Conservation (phyloP, 2,113 vertebrate species). For the Colossoma macropomum region DNA sequence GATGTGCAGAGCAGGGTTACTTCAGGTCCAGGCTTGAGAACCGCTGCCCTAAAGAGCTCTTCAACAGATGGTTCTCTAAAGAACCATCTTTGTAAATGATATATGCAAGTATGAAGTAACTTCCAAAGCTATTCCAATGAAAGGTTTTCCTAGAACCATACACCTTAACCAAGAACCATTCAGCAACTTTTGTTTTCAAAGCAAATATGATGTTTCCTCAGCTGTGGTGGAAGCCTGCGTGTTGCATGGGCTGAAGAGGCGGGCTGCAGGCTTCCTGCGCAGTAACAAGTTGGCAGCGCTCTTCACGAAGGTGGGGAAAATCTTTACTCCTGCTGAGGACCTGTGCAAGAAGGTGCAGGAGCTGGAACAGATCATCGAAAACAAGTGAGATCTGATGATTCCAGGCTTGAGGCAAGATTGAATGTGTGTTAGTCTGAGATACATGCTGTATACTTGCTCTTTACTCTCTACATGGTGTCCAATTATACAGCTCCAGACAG, state of each 20-base stretch:
- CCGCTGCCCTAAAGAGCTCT: too few species aligned
- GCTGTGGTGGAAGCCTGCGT: constrained; percentile 89
- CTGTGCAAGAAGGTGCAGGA: constrained; percentile 94
- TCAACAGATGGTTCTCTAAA: too few species aligned
- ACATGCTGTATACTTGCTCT: neutral
- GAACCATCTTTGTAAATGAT: too few species aligned
- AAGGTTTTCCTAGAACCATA: too few species aligned
- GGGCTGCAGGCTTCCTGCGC: constrained; percentile 93
- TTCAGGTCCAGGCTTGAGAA: too few species aligned
- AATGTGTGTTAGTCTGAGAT: neutral
- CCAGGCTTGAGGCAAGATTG: neutral
- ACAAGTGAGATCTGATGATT: constrained; percentile 75
- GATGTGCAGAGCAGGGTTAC: too few species aligned
- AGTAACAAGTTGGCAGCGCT: constrained; percentile 96
- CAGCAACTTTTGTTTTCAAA: constrained; percentile 35
- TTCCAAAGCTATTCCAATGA: too few species aligned
- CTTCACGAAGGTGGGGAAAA: constrained; percentile 95
- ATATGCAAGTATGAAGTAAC: too few species aligned
- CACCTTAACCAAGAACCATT: too few species aligned
- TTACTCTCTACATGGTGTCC: neutral
- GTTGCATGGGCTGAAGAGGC: constrained; percentile 87
- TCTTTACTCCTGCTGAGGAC: constrained; percentile 87
- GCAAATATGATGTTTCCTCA: constrained; percentile 14
- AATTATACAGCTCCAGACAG: constrained; percentile 79
- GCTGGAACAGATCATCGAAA: constrained; percentile 92